phyloP scores from a whole-genome alignment of 1,140 invertebrate species.

The Psilanteris sp. region DNA sequence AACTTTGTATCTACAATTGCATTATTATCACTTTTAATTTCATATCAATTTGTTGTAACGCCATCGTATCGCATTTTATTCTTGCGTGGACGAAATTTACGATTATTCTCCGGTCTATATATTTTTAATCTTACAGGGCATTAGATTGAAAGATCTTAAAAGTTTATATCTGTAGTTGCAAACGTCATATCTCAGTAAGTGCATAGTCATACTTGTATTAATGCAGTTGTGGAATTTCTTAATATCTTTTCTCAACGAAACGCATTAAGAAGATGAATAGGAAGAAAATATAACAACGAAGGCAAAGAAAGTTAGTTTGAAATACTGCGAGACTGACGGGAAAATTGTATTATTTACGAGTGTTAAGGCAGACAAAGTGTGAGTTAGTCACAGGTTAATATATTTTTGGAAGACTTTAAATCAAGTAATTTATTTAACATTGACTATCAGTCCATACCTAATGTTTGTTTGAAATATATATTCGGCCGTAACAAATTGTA shows the following conservation, averaged over 20 bases:
- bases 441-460: too few relatives aligned
- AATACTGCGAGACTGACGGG: not conserved
- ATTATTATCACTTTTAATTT: too few relatives aligned
- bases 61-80: too few relatives aligned
- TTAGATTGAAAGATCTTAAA: conserved; percentile 10
- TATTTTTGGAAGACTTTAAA: conserved; percentile 19
- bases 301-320: conserved; percentile 32
- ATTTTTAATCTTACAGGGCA: too few relatives aligned
- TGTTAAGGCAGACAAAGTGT: conserved; percentile 22
- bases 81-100: too few relatives aligned
- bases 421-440: too few relatives aligned
- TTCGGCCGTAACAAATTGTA: too few relatives aligned
- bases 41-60: too few relatives aligned
- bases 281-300: conserved; percentile 41
- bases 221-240: conserved; percentile 56
- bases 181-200: conserved; percentile 29
- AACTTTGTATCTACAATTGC: too few relatives aligned
- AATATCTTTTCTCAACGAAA: conserved; percentile 54
- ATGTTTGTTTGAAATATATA: not conserved
- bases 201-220: conserved; percentile 46
- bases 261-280: conserved; percentile 54
- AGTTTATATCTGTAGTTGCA: conserved; percentile 15
- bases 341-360: conserved; percentile 49
- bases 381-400: conserved; percentile 39
- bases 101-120: too few relatives aligned